phyloP scores from a whole-genome alignment of 1,140 invertebrate genomes.

The Ostrea denselamellosa region DNA sequence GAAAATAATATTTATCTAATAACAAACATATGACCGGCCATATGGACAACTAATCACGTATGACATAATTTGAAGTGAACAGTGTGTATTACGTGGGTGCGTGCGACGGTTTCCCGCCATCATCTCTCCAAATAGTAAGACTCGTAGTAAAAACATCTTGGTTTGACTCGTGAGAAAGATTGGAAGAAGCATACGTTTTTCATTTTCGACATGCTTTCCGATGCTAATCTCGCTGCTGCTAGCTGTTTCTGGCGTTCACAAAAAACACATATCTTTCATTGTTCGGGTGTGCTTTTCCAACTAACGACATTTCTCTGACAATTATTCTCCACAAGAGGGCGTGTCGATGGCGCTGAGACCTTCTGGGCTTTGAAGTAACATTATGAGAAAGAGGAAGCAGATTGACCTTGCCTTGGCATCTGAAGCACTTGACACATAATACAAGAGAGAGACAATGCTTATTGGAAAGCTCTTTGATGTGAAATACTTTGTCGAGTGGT shows the following conservation, averaged over 20 bases:
- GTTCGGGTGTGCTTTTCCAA: slow-evolving; percentile 32
- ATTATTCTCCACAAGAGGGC: slow-evolving; percentile 30
- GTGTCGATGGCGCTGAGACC: slow-evolving; percentile 16
- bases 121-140: slow-evolving; percentile 19
- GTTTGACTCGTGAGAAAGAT: slow-evolving; percentile 14
- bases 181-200: slow-evolving; percentile 34
- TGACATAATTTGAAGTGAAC: slow-evolving; percentile 27
- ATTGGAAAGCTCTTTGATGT: background rate
- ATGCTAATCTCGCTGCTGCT: slow-evolving; percentile 31
- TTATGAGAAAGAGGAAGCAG: slow-evolving; percentile 27
- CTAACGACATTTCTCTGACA: slow-evolving; percentile 37
- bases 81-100: slow-evolving; percentile 26
- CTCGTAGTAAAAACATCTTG: slow-evolving; percentile 24
- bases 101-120: slow-evolving; percentile 15
- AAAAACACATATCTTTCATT: slow-evolving; percentile 37
- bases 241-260: slow-evolving; percentile 29
- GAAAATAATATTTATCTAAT: slow-evolving; percentile 12
- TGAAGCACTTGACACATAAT: slow-evolving; percentile 35
- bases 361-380: slow-evolving; percentile 26
- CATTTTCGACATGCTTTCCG: slow-evolving; percentile 20
- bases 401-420: slow-evolving; percentile 7
- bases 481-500: slow-evolving; percentile 31
- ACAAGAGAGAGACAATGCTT: background rate
- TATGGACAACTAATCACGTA: slow-evolving; percentile 32
- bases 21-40: slow-evolving; percentile 19